These are phyloP conservation scores for Andrena minutula DNA, from an alignment of 2,888 invertebrate species.

Conservation along the genomic window DNA sequence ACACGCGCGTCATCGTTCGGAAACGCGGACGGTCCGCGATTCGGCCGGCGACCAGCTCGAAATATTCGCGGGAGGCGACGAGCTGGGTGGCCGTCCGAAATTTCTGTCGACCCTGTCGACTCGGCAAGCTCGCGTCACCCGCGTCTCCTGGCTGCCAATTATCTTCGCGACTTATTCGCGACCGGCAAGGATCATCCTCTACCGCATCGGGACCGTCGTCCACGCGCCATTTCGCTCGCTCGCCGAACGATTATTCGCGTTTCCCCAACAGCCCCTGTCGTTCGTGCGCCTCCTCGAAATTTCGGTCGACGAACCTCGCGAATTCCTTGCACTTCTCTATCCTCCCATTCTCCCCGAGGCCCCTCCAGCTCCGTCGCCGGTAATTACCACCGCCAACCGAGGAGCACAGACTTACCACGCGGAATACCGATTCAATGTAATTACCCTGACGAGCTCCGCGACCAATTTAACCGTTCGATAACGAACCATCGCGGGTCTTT, in stretches of 20 bases:
- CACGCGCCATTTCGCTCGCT: conserved; percentile 49
- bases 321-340: conserved; percentile 19
- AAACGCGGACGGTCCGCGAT: conserved; percentile 9
- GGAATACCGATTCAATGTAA: conserved; percentile 67
- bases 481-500: conserved; percentile 41
- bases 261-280: not conserved
- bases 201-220: not conserved
- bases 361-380: not conserved
- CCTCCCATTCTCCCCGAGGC: not conserved
- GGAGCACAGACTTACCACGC: conserved; percentile 43
- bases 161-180: conserved; percentile 69
- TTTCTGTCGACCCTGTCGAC: conserved; percentile 23
- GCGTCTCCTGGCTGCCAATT: conserved; percentile 66
- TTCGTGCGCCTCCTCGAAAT: conserved; percentile 20
- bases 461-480: conserved; percentile 65
- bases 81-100: conserved; percentile 48
- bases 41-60: conserved; percentile 7
- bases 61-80: conserved; percentile 33
- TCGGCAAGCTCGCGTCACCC: conserved; percentile 38
- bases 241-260: conserved; percentile 46
- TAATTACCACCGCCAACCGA: conserved; percentile 55
- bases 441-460: conserved; percentile 54
- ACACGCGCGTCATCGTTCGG: not conserved
- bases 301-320: conserved; percentile 50
- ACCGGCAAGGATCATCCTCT: not conserved